Base-by-base conservation (phyloP, 1,140 invertebrate genomes). In the Spodoptera litura region DNA sequence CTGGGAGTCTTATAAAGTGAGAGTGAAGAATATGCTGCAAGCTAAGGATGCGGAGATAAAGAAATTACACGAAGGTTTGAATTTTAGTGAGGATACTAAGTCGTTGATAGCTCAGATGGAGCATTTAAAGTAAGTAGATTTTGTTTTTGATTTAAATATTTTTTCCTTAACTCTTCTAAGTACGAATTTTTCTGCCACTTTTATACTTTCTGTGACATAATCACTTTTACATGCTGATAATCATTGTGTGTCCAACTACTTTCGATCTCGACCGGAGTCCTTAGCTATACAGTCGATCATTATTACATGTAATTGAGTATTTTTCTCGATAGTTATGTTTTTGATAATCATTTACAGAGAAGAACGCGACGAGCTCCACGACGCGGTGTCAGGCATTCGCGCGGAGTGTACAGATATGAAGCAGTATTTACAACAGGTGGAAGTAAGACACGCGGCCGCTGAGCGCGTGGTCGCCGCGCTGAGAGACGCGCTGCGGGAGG, bases 21-120 rank as follows among this genome's bases (percentile, higher is more conserved):
- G 93, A 64, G 93, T 94, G 4, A 93, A 94, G 53, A 88, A 85
- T 55, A 94, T 93, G 90, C 74, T 93, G 11, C 76, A 78, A 52
- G 78, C 87, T 53, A 93, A 93, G 80, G 93, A 94, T 68, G 87
- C 86, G 64, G 91, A 93, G 75, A 92, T 94, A 8, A 91, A 91
- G 64, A 61, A 81, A 0, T 61, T 94, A 27, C 84, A 89, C 31
- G 87, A 90, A 9, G 92, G 92, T 0, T 15, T 80, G 1, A 85
- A 90, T 77, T n/a, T 91, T 31, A 86, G 80, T 3, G 89, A 93
- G 49, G 90, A 92, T 74, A 91, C 88, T 0, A 91, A 90, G 59
- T 58, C 85, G n/a, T 77, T 94, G 70, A 88, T 91, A 73, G 87
- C 91, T 4, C 87, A 93, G 73, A 64, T 94, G 5, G 86, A 91